Evolutionary conservation across 2,797 vertebrate species (phyloP).

Genomic region (Kryptolebias ocellatus): DNA sequence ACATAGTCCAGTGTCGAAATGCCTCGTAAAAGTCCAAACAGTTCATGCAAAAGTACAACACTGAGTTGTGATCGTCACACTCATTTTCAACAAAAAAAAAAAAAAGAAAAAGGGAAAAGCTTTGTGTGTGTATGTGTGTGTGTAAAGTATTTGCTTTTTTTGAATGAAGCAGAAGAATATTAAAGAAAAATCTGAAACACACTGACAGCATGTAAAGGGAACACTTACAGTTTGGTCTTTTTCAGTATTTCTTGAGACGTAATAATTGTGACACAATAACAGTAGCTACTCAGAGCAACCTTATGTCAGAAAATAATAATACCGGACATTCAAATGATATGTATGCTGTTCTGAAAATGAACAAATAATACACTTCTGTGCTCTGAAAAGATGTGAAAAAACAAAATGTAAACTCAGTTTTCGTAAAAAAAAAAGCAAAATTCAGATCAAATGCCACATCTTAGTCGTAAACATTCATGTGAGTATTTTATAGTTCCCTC

Average conservation of each 20-base stretch:
- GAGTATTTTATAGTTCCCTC: conserved; percentile 39
- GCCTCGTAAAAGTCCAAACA: conserved; percentile 67
- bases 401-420: conserved; percentile 24
- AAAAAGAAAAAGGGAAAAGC: conserved; percentile 16
- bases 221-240: conserved; percentile 32
- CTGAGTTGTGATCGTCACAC: conserved; percentile 48
- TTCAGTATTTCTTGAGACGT: conserved; percentile 32
- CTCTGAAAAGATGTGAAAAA: conserved; percentile 23
- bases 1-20: conserved; percentile 65
- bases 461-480: conserved; percentile 61
- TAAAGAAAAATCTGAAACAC: conserved; percentile 18
- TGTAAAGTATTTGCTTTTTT: conserved; percentile 20
- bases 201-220: conserved; percentile 55
- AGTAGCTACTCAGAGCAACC: conserved; percentile 15
- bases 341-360: conserved; percentile 23
- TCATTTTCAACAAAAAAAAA: conserved; percentile 38
- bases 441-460: conserved; percentile 44
- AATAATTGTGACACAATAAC: conserved; percentile 42
- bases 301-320: conserved; percentile 11
- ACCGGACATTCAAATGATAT: conserved; percentile 48
- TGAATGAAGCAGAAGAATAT: conserved; percentile 5
- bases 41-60: conserved; percentile 77
- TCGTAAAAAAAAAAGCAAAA: conserved; percentile 9
- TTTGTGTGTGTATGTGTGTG: not conserved
- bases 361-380: conserved; percentile 18